Percentiles rank a stretch among this genome's conserved stretches.
Evolutionary conservation across 1,140 invertebrate genomes (phyloP).

Genomic region (Epicauta chinensis): DNA sequence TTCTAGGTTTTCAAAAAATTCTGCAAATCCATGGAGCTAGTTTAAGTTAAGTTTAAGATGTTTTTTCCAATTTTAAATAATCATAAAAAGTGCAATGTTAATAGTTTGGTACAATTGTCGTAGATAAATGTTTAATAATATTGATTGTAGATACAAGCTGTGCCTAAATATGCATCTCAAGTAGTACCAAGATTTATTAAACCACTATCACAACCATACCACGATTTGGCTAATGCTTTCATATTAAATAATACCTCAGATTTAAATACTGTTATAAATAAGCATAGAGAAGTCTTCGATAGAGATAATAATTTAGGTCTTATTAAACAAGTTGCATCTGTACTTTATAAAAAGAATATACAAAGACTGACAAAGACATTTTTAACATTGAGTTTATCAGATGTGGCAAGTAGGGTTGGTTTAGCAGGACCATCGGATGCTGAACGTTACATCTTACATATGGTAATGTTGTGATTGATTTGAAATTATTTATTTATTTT

Average conservation of each 20-base stretch:
- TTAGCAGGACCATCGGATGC: constrained; percentile 77
- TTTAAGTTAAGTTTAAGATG: no score
- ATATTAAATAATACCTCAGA: constrained; percentile 67
- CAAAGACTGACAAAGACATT: constrained; percentile 96
- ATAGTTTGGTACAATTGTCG: no score
- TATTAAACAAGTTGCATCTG: constrained; percentile 77
- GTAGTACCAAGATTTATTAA: constrained; percentile 86
- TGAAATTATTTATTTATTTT: not conserved
- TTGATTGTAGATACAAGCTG: constrained; percentile 36
- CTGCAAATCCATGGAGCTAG: no score
- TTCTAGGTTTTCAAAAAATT: no score
- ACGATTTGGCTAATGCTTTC: constrained; percentile 82
- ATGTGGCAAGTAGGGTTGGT: constrained; percentile 89
- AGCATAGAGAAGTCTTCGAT: constrained; percentile 61
- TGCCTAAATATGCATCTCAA: constrained; percentile 90
- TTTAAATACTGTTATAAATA: constrained; percentile 62
- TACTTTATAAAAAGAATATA: constrained; percentile 94
- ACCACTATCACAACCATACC: constrained; percentile 85
- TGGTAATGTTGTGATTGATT: no score
- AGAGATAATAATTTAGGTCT: constrained; percentile 80
- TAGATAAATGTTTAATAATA: no score
- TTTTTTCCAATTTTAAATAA: no score
- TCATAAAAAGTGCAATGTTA: no score
- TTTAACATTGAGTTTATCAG: constrained; percentile 85
- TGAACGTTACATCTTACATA: constrained; percentile 90